Base-by-base conservation (phyloP, 2,888 invertebrate species). In the Ophioninae sp. region DNA sequence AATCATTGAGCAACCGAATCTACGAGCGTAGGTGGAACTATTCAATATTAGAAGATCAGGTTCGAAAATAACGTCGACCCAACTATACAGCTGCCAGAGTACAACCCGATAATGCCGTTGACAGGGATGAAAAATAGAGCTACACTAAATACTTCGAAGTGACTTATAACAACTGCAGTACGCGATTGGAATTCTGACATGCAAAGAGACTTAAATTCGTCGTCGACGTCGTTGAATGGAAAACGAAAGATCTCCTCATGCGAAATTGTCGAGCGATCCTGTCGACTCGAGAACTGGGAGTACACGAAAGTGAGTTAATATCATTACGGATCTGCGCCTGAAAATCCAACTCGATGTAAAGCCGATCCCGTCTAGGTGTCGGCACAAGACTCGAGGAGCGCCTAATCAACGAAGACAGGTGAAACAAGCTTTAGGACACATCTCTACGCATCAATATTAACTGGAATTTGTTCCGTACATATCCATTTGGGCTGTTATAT, bases 381-480 rank as follows among this genome's bases (percentile, higher is more conserved):
- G 23, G 77, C 50, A 73, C 75, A 75, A 56, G 68, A 73, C 41
- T 68, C 64, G 64, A n/a, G 72, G 70, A 67, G 61, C 69, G 68
- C 56, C 83, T 86, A 86, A 83, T n/a, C 83, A 79, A 57, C 81
- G 82, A 67, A 80, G 88, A 88, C 88, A 85, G 85, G 86, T 82
- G 84, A 88, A 88, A 88, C 88, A 87, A 86, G 88, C 87, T 89
- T 89, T 88, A 17, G 85, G 41, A 17, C 82, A 85, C 85, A 84
- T 84, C 61, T 7, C 21, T 73, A 70, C 70, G 82, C 84, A 80
- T 85, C 79, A 85, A 59, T 59, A 87, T 85, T 86, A 81, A 84
- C 81, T 74, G 65, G 79, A 78, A 76, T 77, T 62, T 56, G 61
- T 10, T 41, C 44, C 10, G 7, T 6, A 44, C 13, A 44, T 44